phyloP scores from a whole-genome alignment of 2,888 invertebrate species.

The Ophraella communa region DNA sequence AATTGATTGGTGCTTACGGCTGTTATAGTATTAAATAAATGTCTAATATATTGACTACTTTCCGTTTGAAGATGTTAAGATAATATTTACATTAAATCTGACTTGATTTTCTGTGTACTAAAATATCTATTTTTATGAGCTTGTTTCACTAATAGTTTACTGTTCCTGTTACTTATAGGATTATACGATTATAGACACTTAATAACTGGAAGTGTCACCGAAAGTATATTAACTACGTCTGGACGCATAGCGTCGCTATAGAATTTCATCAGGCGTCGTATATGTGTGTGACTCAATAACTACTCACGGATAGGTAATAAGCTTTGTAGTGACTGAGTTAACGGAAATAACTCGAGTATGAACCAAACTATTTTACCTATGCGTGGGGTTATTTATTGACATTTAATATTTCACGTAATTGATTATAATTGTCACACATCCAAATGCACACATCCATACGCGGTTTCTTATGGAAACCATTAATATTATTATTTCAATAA shows the following conservation, averaged over 20 bases:
- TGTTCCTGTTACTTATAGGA: background rate
- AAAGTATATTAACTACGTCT: slow-evolving; percentile 15
- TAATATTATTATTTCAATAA: too few relatives aligned
- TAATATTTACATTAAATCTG: too few relatives aligned
- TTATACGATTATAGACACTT: background rate
- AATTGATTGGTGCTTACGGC: too few relatives aligned
- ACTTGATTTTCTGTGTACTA: too few relatives aligned
- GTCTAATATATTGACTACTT: too few relatives aligned
- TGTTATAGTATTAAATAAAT: too few relatives aligned
- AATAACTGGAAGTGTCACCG: slow-evolving; percentile 4
- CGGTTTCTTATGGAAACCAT: too few relatives aligned
- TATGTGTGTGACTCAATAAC: slow-evolving; percentile 22
- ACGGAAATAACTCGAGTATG: slow-evolving; percentile 18
- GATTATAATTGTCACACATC: too few relatives aligned
- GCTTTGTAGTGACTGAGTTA: slow-evolving; percentile 7
- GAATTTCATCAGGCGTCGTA: slow-evolving; percentile 23
- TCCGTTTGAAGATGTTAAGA: too few relatives aligned
- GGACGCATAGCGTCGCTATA: slow-evolving; percentile 21
- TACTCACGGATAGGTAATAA: slow-evolving; percentile 17
- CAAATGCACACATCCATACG: too few relatives aligned
- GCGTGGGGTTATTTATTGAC: background rate
- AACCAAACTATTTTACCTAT: slow-evolving; percentile 2
- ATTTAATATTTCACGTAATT: too few relatives aligned
- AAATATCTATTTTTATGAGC: background rate
- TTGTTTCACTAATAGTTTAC: background rate